These are phyloP conservation scores for Acrocera orbiculus DNA, from an alignment of 2,888 invertebrate species.

Conservation along the genomic window DNA sequence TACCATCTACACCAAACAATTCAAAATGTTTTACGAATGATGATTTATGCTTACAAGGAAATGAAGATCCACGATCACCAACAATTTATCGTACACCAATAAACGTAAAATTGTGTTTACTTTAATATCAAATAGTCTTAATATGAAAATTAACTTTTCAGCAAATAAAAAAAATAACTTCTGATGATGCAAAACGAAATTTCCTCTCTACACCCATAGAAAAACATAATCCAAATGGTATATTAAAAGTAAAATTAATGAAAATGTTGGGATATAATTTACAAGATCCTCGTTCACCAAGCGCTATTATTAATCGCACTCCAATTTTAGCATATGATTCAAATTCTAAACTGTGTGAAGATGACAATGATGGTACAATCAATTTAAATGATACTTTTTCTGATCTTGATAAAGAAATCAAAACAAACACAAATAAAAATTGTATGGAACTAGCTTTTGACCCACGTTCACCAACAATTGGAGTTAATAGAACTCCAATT, in stretches of 20 bases:
- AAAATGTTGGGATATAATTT: slow-evolving; percentile 3
- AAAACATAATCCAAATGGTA: slow-evolving; percentile 1
- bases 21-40: not conserved
- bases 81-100: slow-evolving; percentile 10
- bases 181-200: not conserved
- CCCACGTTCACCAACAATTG: slow-evolving; percentile 9
- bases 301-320: slow-evolving; percentile 8
- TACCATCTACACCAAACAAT: slow-evolving; percentile 1
- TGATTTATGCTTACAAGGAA: not conserved
- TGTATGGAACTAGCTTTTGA: no score
- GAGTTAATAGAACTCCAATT: slow-evolving; percentile 9
- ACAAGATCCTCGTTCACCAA: slow-evolving; percentile 12
- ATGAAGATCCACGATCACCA: slow-evolving; percentile 10
- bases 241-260: slow-evolving; percentile 2
- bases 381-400: slow-evolving; percentile 6
- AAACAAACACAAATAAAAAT: no score
- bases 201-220: not conserved
- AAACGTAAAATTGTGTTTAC: slow-evolving; percentile 4
- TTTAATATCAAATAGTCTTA: no score
- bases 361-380: not conserved
- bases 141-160: not conserved
- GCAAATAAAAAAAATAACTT: no score
- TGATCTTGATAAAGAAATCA: slow-evolving; percentile 5
- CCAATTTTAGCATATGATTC: slow-evolving; percentile 9
- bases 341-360: not conserved